A percentile compares a stretch with the other conserved stretches of the same genome.
phyloP scores from a whole-genome alignment of 1,140 invertebrate species.

The Drosophila pseudoananassae region DNA sequence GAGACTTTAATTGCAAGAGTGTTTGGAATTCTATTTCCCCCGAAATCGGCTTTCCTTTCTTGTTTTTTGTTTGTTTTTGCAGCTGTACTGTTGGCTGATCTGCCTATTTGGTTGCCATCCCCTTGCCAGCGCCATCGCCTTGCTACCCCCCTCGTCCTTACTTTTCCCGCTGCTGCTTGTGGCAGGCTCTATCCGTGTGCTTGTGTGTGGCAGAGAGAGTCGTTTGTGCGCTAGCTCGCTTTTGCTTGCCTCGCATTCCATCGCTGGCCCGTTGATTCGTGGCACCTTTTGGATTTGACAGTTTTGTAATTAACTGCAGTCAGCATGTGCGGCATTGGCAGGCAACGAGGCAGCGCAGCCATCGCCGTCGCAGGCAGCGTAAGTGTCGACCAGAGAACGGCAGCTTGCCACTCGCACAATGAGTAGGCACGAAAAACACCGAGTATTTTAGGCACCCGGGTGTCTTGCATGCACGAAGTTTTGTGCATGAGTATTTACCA shows the following conservation, averaged over 20 bases:
- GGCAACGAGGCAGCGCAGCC: slow-evolving; percentile 1
- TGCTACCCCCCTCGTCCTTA: background rate
- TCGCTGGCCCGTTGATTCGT: slow-evolving; percentile 70
- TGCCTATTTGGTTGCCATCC: slow-evolving; percentile 59
- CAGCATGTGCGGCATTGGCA: slow-evolving; percentile 55
- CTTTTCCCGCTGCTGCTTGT: slow-evolving; percentile 37
- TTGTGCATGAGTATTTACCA: too few species aligned
- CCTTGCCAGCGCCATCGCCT: background rate
- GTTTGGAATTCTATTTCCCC: background rate
- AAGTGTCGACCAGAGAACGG: slow-evolving; percentile 8
- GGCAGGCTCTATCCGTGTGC: slow-evolving; percentile 26
- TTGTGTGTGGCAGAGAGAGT: slow-evolving; percentile 27
- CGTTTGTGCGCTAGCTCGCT: slow-evolving; percentile 41
- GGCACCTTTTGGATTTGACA: slow-evolving; percentile 83
- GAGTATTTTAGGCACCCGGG: too few species aligned
- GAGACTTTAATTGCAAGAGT: background rate
- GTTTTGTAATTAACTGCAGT: slow-evolving; percentile 83
- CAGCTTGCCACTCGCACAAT: too few species aligned
- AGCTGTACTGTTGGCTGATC: slow-evolving; percentile 63
- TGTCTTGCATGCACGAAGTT: too few species aligned
- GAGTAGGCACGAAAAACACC: too few species aligned
- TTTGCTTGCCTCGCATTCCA: slow-evolving; percentile 27
- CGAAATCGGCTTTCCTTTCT: background rate
- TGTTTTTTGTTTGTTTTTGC: slow-evolving; percentile 67
- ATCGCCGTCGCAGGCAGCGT: slow-evolving; percentile 6